phyloP scores from a whole-genome alignment of 2,888 invertebrate genomes.

The Agrotis ipsilon region DNA sequence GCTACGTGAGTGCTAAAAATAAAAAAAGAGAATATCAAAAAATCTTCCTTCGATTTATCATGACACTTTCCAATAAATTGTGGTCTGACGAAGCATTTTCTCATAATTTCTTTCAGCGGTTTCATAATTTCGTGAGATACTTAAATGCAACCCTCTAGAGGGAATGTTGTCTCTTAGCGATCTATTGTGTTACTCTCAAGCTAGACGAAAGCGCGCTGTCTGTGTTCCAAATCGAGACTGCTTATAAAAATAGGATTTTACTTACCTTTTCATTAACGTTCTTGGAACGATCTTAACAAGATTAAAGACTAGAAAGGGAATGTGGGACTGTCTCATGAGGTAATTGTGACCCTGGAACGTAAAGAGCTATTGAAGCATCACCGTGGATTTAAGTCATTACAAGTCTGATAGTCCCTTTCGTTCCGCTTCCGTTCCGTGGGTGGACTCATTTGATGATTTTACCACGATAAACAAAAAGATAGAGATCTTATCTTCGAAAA shows the following conservation, averaged over 20 bases:
- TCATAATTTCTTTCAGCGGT: neutral
- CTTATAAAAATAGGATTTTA: constrained; percentile 6
- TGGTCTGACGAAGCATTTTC: constrained; percentile 9
- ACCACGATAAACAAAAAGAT: too few relatives aligned
- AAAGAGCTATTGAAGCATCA: too few relatives aligned
- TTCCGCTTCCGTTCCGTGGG: too few relatives aligned
- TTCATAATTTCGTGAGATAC: neutral
- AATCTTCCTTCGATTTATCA: neutral
- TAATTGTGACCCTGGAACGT: too few relatives aligned
- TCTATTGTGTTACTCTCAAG: constrained; percentile 1
- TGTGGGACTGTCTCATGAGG: too few relatives aligned
- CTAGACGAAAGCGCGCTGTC: constrained; percentile 6
- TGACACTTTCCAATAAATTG: constrained; percentile 8
- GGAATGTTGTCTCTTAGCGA: neutral
- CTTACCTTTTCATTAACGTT: neutral
- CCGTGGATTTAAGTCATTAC: too few relatives aligned
- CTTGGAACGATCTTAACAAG: too few relatives aligned
- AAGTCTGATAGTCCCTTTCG: too few relatives aligned
- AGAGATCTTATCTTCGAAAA: too few relatives aligned
- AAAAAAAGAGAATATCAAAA: neutral
- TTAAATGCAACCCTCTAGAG: neutral
- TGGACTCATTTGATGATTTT: too few relatives aligned
- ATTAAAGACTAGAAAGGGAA: too few relatives aligned
- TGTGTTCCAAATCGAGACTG: constrained; percentile 3
- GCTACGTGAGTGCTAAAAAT: too few relatives aligned